Percentiles rank a stretch among this genome's conserved stretches.
These are phyloP conservation scores for Oceanites oceanicus DNA, from an alignment of 2,113 vertebrate species.

Conservation along the genomic window DNA sequence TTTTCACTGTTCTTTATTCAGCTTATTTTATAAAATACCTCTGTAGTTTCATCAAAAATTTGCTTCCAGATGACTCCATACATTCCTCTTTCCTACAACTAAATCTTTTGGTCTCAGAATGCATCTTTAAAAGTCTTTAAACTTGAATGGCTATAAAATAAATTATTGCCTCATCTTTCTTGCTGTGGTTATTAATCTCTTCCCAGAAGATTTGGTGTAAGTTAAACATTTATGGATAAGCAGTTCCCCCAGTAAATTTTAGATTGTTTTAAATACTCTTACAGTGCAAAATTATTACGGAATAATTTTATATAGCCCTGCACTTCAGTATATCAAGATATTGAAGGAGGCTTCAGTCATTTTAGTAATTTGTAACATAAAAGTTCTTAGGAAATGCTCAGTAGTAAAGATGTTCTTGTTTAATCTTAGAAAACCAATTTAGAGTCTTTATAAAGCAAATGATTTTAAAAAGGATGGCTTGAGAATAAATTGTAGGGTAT, in stretches of 20 bases:
- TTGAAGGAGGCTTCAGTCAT: neutral
- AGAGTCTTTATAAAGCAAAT: neutral
- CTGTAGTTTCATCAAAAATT: neutral
- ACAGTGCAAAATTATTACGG: neutral
- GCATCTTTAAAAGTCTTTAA: conserved; percentile 4
- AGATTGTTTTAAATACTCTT: neutral
- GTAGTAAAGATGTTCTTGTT: neutral
- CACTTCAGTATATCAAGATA: neutral
- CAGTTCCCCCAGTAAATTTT: neutral
- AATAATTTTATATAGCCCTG: neutral
- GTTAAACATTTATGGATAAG: neutral
- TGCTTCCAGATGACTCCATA: neutral
- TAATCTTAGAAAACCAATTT: neutral
- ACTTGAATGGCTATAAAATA: neutral
- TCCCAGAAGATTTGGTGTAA: neutral
- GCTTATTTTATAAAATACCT: neutral
- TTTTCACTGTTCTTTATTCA: neutral
- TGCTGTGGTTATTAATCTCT: neutral
- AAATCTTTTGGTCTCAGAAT: neutral
- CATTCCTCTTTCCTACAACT: neutral
- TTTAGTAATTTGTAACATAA: neutral
- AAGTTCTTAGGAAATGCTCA: neutral
- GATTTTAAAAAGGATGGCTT: neutral
- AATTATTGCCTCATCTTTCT: neutral
- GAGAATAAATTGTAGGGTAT: neutral